Evolutionary conservation across 2,797 vertebrate species (phyloP).

Genomic region (Cyclopterus lumpus): DNA sequence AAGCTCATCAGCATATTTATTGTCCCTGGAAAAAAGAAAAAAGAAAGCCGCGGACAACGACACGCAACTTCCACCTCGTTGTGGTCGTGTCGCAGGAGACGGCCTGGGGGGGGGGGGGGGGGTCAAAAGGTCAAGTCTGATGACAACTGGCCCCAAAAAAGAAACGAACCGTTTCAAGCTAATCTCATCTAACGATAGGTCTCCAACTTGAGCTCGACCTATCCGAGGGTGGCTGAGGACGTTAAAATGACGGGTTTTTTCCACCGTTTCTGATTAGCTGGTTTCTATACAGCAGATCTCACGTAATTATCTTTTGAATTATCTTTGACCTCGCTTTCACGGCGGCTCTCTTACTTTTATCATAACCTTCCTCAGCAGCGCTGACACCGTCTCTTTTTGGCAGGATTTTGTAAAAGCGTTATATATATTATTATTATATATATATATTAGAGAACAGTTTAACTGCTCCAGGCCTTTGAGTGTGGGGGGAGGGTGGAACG

Average conservation of each 20-base stretch:
- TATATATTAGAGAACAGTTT: too few relatives aligned
- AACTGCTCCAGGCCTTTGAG: too few relatives aligned
- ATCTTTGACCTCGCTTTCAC: slow-evolving; percentile 65
- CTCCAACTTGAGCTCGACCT: slow-evolving; percentile 42
- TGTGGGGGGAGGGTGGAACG: too few relatives aligned
- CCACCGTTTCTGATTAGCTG: slow-evolving; percentile 44
- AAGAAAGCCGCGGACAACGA: slow-evolving; percentile 12
- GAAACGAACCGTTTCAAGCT: slow-evolving; percentile 47
- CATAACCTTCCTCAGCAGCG: slow-evolving; percentile 9
- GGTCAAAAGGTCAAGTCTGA: slow-evolving; percentile 51
- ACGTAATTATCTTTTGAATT: slow-evolving; percentile 70
- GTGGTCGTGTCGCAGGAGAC: slow-evolving; percentile 26
- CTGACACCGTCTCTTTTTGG: slow-evolving; percentile 9
- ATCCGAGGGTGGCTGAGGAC: slow-evolving; percentile 32
- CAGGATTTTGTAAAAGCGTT: neutral
- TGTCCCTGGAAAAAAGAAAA: slow-evolving; percentile 14
- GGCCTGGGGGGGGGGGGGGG: neutral
- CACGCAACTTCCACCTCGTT: slow-evolving; percentile 32
- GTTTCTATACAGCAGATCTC: slow-evolving; percentile 39
- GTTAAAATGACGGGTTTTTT: slow-evolving; percentile 36
- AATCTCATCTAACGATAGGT: slow-evolving; percentile 63
- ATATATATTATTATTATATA: too few relatives aligned
- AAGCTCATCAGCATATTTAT: slow-evolving; percentile 31
- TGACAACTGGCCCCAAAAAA: slow-evolving; percentile 55
- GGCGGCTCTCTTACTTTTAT: slow-evolving; percentile 42